Evolutionary conservation across 2,113 vertebrate species (phyloP).

Genomic region (Xiphophorus maculatus): DNA sequence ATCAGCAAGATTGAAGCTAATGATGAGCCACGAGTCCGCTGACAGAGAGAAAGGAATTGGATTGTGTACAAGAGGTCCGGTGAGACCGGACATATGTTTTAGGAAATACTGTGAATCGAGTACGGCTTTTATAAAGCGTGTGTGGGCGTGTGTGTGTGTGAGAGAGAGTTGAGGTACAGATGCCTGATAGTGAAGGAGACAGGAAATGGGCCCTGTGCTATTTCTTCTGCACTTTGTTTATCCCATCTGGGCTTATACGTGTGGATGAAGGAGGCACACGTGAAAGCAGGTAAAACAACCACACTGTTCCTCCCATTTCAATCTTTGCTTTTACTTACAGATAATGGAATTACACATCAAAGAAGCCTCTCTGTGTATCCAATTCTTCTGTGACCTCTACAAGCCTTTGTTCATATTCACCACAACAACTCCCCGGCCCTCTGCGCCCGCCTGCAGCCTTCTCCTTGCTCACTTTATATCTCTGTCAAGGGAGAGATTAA

Average conservation of each 20-base stretch:
- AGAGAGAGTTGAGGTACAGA: slow-evolving; percentile 7
- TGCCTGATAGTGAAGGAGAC: slow-evolving; percentile 5
- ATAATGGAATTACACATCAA: slow-evolving; percentile 73
- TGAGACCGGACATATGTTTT: slow-evolving; percentile 74
- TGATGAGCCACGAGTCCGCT: slow-evolving; percentile 70
- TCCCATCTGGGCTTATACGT: slow-evolving; percentile 42
- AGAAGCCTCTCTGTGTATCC: slow-evolving; percentile 52
- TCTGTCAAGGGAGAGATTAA: slow-evolving; percentile 63
- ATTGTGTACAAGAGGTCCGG: slow-evolving; percentile 68
- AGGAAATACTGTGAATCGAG: slow-evolving; percentile 51
- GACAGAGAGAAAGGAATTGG: slow-evolving; percentile 74
- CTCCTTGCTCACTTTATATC: slow-evolving; percentile 41
- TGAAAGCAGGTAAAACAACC: slow-evolving; percentile 57
- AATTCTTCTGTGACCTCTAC: slow-evolving; percentile 67
- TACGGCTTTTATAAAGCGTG: slow-evolving; percentile 18
- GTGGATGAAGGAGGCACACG: slow-evolving; percentile 45
- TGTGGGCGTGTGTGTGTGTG: background rate
- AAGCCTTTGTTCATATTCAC: slow-evolving; percentile 72
- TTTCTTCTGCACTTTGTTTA: slow-evolving; percentile 36
- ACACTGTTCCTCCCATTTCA: slow-evolving; percentile 47
- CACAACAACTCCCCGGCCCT: slow-evolving; percentile 58
- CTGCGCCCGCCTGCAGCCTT: slow-evolving; percentile 45
- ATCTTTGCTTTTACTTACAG: slow-evolving; percentile 55
- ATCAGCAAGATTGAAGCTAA: slow-evolving; percentile 78
- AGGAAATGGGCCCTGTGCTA: slow-evolving; percentile 19